Evolutionary conservation across 2,797 vertebrate species (phyloP).

Genomic region (Alectoris magna): DNA sequence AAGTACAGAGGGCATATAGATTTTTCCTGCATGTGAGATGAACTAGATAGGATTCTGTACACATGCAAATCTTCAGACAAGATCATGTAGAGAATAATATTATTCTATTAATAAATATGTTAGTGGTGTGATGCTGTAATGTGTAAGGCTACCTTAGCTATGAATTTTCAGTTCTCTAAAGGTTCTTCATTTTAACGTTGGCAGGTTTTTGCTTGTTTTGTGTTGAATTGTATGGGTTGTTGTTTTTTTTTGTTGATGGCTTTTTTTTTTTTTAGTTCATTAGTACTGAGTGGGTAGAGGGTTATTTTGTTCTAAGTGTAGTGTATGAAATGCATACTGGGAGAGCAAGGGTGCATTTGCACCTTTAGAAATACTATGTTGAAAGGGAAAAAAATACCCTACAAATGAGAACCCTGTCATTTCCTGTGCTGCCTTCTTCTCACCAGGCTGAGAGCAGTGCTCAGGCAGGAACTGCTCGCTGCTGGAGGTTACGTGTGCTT

Average conservation of each 20-base stretch:
- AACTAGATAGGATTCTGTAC: background rate
- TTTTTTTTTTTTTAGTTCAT: background rate
- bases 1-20: background rate
- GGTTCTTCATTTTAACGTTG: background rate
- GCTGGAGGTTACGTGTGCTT: background rate
- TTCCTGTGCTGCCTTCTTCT: background rate
- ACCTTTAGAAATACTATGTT: background rate
- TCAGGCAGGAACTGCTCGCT: background rate
- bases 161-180: background rate
- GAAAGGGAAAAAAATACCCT: background rate
- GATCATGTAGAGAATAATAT: background rate
- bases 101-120: background rate
- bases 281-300: background rate
- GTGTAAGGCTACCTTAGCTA: background rate
- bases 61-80: background rate
- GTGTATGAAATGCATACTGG: background rate
- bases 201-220: background rate
- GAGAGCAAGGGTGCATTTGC: background rate
- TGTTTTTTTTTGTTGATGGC: background rate
- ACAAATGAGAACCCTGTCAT: background rate
- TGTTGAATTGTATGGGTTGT: background rate
- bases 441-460: fast-evolving
- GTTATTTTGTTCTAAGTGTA: background rate
- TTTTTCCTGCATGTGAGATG: background rate
- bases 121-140: background rate